Base-by-base conservation (phyloP, 1,140 invertebrate species). In the Arion vulgaris region DNA sequence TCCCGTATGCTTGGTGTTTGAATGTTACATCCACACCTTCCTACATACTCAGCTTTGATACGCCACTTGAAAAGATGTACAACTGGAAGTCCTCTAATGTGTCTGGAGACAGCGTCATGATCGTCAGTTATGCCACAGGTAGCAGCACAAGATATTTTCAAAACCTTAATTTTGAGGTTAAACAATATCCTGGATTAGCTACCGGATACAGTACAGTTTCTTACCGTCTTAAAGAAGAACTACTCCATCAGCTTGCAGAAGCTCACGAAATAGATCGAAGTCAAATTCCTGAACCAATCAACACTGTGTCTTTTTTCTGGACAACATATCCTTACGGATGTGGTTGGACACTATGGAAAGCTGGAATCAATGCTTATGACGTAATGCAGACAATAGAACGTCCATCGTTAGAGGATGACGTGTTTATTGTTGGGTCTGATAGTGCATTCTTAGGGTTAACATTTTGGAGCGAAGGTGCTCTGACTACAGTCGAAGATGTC, bases 371-470 rank as follows among this genome's bases (percentile, higher is more conserved):
- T 23, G 68, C 7, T 39, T 15, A 68, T 4, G 62, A 80, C 17
- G 57, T 80, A 11, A 69, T 28, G 19, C 2, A 15, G 5, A 45
- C 26, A 32, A 4, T 68, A 4, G 62, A 38, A 39, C 57, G 62
- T 28, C 77, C 77, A 49, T 80, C 77, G 17, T 36, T n/a, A n/a
- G 1, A 5, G 7, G 77, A 80, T 69, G 77, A 80, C 26, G 77
- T 80, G 62, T 80, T 41, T 41, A 49, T 80, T 28, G 77, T 80
- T 13, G 77, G 77, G 5, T 9, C 57, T 39, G 77, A 80, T 45
- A 45, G 9, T 49, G 62, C 77, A n/a, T 26, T 23, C 28, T 7
- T 34, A 1, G 34, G 62, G 7, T 7, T 5, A 4, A 34, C 9
- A 1, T 2, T 1, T 38, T 80, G 57, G 57, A 36, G 62, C 4